These are phyloP conservation scores for Eleginops maclovinus DNA, from an alignment of 2,113 vertebrate genomes.

Conservation along the genomic window DNA sequence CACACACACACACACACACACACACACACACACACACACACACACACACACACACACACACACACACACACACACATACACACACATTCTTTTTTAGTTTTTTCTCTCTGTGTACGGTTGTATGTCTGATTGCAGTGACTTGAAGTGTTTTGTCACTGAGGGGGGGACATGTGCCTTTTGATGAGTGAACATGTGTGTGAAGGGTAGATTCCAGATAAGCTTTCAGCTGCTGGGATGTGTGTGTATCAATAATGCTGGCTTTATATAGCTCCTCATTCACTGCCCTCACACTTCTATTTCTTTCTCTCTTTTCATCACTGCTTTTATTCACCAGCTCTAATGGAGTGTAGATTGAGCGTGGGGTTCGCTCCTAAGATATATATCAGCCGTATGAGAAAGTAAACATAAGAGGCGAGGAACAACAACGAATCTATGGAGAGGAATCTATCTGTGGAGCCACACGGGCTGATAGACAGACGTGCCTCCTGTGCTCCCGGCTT, in stretches of 20 bases:
- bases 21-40: not conserved
- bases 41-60: constrained; percentile 2
- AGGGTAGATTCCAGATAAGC: constrained; percentile 65
- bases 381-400: constrained; percentile 49
- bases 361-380: constrained; percentile 44
- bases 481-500: constrained; percentile 38
- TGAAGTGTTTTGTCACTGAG: constrained; percentile 35
- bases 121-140: constrained; percentile 19
- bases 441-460: constrained; percentile 39
- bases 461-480: constrained; percentile 51
- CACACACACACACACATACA: not conserved
- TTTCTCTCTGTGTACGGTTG: not conserved
- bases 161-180: constrained; percentile 46
- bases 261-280: constrained; percentile 54
- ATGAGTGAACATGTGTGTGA: constrained; percentile 59
- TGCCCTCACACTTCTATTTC: constrained; percentile 42
- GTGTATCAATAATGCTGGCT: constrained; percentile 56
- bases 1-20: not conserved
- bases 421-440: constrained; percentile 67
- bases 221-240: constrained; percentile 48
- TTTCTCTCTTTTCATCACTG: constrained; percentile 30
- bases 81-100: not conserved
- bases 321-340: constrained; percentile 62
- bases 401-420: constrained; percentile 34
- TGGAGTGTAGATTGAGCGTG: constrained; percentile 74